Conservation (phyloP, 2,888 invertebrate genomes). For the Cheilosia scutellata region DNA sequence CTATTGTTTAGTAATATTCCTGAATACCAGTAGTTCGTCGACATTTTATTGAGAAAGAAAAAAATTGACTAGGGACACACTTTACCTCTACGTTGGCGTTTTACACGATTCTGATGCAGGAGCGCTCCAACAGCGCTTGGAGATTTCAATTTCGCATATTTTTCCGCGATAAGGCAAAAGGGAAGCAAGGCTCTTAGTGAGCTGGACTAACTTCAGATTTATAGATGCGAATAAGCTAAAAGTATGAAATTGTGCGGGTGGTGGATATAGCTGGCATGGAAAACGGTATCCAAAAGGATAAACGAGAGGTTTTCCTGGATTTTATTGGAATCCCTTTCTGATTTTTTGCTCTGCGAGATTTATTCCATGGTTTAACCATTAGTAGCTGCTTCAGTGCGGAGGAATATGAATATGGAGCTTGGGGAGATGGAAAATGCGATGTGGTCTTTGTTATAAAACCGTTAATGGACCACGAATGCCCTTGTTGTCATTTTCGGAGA, state of each 20-base stretch:
- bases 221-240: conserved; percentile 63
- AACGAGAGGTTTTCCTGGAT: conserved; percentile 41
- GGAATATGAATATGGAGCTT: conserved; percentile 12
- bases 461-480: conserved; percentile 55
- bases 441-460: conserved; percentile 32
- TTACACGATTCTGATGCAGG: neutral
- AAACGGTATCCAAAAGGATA: conserved; percentile 41
- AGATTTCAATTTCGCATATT: conserved; percentile 58
- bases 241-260: conserved; percentile 13
- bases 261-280: conserved; percentile 8
- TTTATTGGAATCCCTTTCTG: conserved; percentile 43
- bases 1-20: conserved; percentile 39
- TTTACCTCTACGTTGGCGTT: conserved; percentile 23
- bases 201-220: conserved; percentile 67
- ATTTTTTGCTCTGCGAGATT: conserved; percentile 27
- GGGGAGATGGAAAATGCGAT: conserved; percentile 9
- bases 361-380: conserved; percentile 24
- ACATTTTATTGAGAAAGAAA: conserved; percentile 31
- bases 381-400: conserved; percentile 19
- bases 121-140: conserved; percentile 9
- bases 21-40: conserved; percentile 42
- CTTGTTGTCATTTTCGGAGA: conserved; percentile 19
- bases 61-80: conserved; percentile 1
- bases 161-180: neutral
- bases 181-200: conserved; percentile 6